Evolutionary conservation across 1,140 invertebrate genomes (phyloP).

Genomic region (Chionoecetes opilio): DNA sequence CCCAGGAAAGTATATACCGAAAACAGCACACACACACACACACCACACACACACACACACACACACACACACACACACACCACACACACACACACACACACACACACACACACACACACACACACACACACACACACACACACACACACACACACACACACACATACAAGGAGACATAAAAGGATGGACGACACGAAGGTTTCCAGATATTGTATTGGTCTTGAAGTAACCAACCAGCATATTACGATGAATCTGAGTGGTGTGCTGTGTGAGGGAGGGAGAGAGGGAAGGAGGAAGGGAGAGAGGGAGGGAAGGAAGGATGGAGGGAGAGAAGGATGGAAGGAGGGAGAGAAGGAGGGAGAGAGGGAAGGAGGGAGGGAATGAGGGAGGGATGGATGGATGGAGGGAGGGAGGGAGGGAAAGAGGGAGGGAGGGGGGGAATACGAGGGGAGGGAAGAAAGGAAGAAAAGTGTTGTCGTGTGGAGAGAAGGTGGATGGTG

Average conservation of each 20-base stretch:
- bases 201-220: background rate
- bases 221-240: slow-evolving; percentile 7
- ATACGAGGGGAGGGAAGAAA: background rate
- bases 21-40: slow-evolving; percentile 1
- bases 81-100: background rate
- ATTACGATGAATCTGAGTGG: background rate
- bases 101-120: background rate
- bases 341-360: background rate
- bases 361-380: background rate
- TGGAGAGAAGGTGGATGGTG: too few relatives aligned
- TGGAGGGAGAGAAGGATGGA: background rate
- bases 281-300: background rate
- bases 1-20: too few relatives aligned
- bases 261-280: background rate
- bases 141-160: too few relatives aligned
- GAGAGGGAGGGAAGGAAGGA: background rate
- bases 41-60: background rate
- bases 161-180: background rate
- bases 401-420: background rate
- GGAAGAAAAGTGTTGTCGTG: too few relatives aligned
- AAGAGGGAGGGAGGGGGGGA: background rate
- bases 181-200: background rate
- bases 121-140: background rate
- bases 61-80: background rate
- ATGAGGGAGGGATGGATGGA: background rate